These are phyloP conservation scores for Microcaecilia unicolor DNA, from an alignment of 2,797 vertebrate genomes.

Conservation along the genomic window DNA sequence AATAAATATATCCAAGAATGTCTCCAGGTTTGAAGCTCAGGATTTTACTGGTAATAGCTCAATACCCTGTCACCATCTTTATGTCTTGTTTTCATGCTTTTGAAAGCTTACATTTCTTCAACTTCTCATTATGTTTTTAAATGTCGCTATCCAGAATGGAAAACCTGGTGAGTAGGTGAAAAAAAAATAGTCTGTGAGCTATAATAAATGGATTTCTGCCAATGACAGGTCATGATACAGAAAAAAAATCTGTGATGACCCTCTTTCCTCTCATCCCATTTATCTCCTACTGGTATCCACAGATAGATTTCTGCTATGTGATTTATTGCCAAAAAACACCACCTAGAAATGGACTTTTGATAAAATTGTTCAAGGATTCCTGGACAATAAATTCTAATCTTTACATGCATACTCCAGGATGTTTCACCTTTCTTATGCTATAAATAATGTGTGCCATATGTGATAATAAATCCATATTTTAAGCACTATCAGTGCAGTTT, in stretches of 20 bases:
- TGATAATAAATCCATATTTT: conserved; percentile 91
- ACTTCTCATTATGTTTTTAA: conserved; percentile 55
- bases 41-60: too few relatives aligned
- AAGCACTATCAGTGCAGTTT: conserved; percentile 74
- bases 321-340: conserved; percentile 98
- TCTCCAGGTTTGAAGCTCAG: too few relatives aligned
- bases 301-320: conserved; percentile 88
- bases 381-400: conserved; percentile 98
- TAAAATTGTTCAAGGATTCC: conserved; percentile 99
- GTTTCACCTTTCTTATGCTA: conserved; percentile 92
- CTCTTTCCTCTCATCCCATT: conserved; percentile 90
- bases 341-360: conserved; percentile 99
- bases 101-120: conserved; percentile 56
- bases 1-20: too few relatives aligned
- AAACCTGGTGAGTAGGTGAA: conserved; percentile 76
- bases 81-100: conserved; percentile 37
- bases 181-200: conserved; percentile 86
- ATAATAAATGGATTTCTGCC: conserved; percentile 77
- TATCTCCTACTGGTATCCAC: conserved; percentile 96
- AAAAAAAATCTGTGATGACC: conserved; percentile 94
- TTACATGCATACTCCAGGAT: conserved; percentile 87
- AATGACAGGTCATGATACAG: conserved; percentile 82
- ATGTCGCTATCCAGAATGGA: conserved; percentile 63
- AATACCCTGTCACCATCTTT: too few relatives aligned
- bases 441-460: conserved; percentile 88